Conservation (phyloP, 2,888 invertebrate species). For the Seira sanloemensis region DNA sequence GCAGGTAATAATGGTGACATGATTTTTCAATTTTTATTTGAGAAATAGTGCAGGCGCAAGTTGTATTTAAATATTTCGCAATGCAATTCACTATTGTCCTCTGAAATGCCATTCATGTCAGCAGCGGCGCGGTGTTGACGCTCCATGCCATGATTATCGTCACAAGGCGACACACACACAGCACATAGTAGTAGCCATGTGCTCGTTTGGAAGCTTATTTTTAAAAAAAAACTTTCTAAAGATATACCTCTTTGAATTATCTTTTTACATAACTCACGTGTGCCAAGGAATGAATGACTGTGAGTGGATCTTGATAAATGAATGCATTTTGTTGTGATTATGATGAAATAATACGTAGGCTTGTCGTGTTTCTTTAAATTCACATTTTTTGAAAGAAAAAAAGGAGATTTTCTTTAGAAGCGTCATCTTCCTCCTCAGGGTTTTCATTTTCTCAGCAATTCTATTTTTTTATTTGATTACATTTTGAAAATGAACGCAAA, state of each 20-base stretch:
- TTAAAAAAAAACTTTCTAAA: not conserved
- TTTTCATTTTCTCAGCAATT: not conserved
- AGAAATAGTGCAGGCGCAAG: not conserved
- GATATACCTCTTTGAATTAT: not conserved
- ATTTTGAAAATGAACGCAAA: no score
- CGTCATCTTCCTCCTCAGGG: not conserved
- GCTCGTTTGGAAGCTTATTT: not conserved
- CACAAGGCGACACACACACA: no score
- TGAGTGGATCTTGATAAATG: not conserved
- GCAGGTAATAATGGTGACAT: conserved; percentile 74
- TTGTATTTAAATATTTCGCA: not conserved
- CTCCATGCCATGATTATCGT: no score
- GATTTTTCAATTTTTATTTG: not conserved
- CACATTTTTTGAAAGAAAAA: not conserved
- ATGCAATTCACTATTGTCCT: not conserved
- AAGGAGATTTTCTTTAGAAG: not conserved
- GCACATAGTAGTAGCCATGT: not conserved
- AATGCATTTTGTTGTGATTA: not conserved
- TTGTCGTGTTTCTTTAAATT: not conserved
- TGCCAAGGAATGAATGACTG: not conserved
- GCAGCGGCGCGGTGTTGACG: not conserved
- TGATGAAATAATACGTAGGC: not conserved
- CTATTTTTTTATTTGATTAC: no score
- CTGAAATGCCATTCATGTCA: not conserved
- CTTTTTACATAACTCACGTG: not conserved